Percentiles rank a stretch among this genome's conserved stretches.
These are phyloP conservation scores for Ligdia adustata DNA, from an alignment of 2,888 invertebrate species.

Conservation along the genomic window DNA sequence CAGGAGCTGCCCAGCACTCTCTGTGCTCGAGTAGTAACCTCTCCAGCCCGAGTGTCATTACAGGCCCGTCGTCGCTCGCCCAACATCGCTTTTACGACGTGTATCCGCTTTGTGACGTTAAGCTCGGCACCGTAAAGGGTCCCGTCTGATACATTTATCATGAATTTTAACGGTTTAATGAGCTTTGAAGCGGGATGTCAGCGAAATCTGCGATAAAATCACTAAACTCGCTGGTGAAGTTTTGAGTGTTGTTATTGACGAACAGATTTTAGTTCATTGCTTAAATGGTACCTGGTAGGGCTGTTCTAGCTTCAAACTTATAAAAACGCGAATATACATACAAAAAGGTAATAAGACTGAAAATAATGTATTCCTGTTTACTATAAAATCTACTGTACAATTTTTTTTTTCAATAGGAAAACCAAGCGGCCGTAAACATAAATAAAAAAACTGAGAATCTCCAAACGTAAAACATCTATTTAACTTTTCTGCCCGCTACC, in stretches of 20 bases:
- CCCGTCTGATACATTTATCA: slow-evolving; percentile 49
- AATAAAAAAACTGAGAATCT: slow-evolving; percentile 32
- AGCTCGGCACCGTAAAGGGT: slow-evolving; percentile 45
- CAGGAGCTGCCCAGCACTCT: slow-evolving; percentile 5
- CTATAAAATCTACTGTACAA: not conserved
- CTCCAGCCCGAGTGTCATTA: slow-evolving; percentile 33
- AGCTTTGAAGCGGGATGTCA: slow-evolving; percentile 36
- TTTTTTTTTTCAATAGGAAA: not conserved
- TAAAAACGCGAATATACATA: no score
- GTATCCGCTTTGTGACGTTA: slow-evolving; percentile 55
- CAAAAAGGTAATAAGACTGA: no score
- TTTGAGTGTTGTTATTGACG: slow-evolving; percentile 12
- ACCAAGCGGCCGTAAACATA: slow-evolving; percentile 23
- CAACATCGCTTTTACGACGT: slow-evolving; percentile 60
- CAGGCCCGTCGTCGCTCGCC: slow-evolving; percentile 32
- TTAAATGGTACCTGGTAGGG: no score
- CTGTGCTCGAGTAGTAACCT: slow-evolving; percentile 12
- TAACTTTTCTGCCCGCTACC: slow-evolving; percentile 24
- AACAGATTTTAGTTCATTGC: slow-evolving; percentile 9
- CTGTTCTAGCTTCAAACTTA: no score
- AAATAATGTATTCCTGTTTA: no score
- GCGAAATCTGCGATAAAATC: slow-evolving; percentile 37
- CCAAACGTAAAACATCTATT: slow-evolving; percentile 31
- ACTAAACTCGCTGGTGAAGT: slow-evolving; percentile 17
- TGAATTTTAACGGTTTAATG: slow-evolving; percentile 47